Percentiles rank a stretch among this genome's conserved stretches.
Conservation (phyloP, 2,888 invertebrate species). For the Cantharis rufa region DNA sequence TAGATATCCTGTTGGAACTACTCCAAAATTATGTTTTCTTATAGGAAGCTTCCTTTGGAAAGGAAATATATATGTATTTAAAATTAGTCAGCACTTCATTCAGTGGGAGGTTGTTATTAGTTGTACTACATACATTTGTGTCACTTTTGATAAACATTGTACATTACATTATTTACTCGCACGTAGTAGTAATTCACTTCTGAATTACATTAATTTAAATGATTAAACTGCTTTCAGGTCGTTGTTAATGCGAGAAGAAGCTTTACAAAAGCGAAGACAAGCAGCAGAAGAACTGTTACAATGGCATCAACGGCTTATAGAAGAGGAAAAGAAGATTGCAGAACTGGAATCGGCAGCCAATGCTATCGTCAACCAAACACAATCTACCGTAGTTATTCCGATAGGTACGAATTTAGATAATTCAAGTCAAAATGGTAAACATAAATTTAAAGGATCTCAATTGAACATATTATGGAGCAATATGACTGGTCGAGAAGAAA, state of each 20-base stretch:
- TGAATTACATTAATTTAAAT: neutral
- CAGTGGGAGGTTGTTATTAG: slow-evolving; percentile 40
- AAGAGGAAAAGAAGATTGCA: slow-evolving; percentile 59
- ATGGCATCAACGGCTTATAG: slow-evolving; percentile 60
- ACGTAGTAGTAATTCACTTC: neutral
- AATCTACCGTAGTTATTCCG: slow-evolving; percentile 20
- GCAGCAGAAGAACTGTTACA: slow-evolving; percentile 58
- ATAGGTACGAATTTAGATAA: slow-evolving; percentile 20
- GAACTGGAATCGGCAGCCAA: slow-evolving; percentile 57
- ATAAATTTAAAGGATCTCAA: slow-evolving; percentile 49
- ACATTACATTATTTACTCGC: slow-evolving; percentile 8
- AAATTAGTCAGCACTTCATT: slow-evolving; percentile 50
- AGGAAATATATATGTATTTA: slow-evolving; percentile 48
- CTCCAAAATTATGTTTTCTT: slow-evolving; percentile 49
- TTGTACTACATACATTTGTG: slow-evolving; percentile 34
- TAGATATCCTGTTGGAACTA: slow-evolving; percentile 55
- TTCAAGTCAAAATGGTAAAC: slow-evolving; percentile 11
- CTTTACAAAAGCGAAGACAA: slow-evolving; percentile 56
- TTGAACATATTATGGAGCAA: slow-evolving; percentile 57
- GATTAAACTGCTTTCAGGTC: slow-evolving; percentile 42
- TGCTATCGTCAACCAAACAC: slow-evolving; percentile 42
- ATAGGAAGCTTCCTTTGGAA: slow-evolving; percentile 49
- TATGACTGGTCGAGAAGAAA: slow-evolving; percentile 52
- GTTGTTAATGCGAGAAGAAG: slow-evolving; percentile 57
- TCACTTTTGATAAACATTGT: slow-evolving; percentile 27